Evolutionary conservation across 2,888 invertebrate genomes (phyloP).

Genomic region (Drosophila merina): DNA sequence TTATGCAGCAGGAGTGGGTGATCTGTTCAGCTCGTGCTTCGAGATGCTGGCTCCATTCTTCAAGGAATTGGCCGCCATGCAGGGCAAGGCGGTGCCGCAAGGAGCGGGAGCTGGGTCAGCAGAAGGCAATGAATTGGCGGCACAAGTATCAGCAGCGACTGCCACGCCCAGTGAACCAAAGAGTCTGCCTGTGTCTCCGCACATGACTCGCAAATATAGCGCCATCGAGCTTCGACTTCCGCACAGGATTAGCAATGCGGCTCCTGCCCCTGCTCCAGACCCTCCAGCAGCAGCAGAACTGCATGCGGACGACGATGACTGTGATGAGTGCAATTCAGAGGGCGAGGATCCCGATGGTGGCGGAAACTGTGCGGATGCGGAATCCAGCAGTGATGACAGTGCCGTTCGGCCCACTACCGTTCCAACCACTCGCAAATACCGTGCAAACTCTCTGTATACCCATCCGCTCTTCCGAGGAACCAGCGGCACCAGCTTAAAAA

Average conservation of each 20-base stretch:
- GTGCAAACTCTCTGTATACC: constrained; percentile 86
- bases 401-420: constrained; percentile 71
- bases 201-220: constrained; percentile 83
- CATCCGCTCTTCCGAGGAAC: constrained; percentile 85
- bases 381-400: constrained; percentile 83
- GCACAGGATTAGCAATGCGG: constrained; percentile 54
- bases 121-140: constrained; percentile 6
- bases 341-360: constrained; percentile 82
- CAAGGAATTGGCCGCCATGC: constrained; percentile 81
- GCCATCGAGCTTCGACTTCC: constrained; percentile 80
- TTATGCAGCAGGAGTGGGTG: constrained; percentile 84
- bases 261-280: constrained; percentile 11
- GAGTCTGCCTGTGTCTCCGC: constrained; percentile 86
- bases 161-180: constrained; percentile 81
- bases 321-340: constrained; percentile 76
- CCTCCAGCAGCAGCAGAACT: constrained; percentile 38
- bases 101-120: constrained; percentile 25
- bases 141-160: constrained; percentile 3
- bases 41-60: constrained; percentile 90
- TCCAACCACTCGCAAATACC: constrained; percentile 82
- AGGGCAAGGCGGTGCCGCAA: constrained; percentile 62
- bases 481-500: constrained; percentile 56
- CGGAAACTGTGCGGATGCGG: constrained; percentile 82
- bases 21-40: constrained; percentile 90
- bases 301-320: constrained; percentile 71